Evolutionary conservation across 1,140 invertebrate species (phyloP).

Genomic region (Drosophila ambigua): DNA sequence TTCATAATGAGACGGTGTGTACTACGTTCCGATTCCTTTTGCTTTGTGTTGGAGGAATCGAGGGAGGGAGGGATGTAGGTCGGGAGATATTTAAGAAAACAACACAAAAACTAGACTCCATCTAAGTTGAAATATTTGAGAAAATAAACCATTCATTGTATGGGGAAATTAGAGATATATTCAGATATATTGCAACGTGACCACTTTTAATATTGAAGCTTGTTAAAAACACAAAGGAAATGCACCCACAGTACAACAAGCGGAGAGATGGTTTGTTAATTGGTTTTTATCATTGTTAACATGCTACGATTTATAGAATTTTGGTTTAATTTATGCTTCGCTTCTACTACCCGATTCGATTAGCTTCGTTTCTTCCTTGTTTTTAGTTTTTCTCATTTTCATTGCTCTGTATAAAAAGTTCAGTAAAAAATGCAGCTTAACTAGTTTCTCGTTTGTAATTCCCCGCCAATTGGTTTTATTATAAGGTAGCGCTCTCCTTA

Average conservation of each 20-base stretch:
- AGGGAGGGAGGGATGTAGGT: constrained; percentile 4
- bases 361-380: constrained; percentile 13
- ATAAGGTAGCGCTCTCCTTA: constrained; percentile 41
- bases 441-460: constrained; percentile 69
- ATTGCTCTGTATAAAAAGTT: constrained; percentile 80
- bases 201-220: constrained; percentile 65
- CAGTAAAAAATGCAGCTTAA: constrained; percentile 83
- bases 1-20: constrained; percentile 45
- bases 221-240: constrained; percentile 52
- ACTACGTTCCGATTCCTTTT: constrained; percentile 3
- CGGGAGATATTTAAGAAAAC: constrained; percentile 31
- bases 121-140: constrained; percentile 10
- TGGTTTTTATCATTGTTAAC: constrained; percentile 57
- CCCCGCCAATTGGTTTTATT: constrained; percentile 50
- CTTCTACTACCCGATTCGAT: constrained; percentile 3
- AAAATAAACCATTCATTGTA: constrained; percentile 27
- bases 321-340: constrained; percentile 44
- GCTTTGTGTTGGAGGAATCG: constrained; percentile 12
- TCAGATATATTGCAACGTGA: constrained; percentile 68
- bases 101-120: constrained; percentile 33
- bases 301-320: constrained; percentile 67
- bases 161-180: constrained; percentile 34
- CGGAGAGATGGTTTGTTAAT: constrained; percentile 44
- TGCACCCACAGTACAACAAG: constrained; percentile 73
- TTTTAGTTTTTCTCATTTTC: constrained; percentile 27